Evolutionary conservation across 2,113 vertebrate genomes (phyloP).

Genomic region (Pterocles burchelli): DNA sequence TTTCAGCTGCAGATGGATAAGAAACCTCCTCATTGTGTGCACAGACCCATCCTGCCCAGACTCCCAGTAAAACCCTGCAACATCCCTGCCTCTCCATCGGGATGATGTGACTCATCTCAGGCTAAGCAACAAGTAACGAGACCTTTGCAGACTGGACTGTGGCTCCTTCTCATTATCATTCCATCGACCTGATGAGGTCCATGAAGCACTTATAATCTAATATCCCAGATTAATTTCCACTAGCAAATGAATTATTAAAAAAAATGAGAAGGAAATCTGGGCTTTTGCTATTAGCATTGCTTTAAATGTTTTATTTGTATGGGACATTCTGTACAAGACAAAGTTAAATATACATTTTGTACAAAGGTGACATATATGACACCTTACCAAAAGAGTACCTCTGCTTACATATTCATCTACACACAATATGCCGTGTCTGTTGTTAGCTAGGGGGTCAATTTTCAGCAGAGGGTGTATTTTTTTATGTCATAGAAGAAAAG

Average conservation of each 20-base stretch:
- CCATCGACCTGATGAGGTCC: neutral
- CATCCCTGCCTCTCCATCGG: neutral
- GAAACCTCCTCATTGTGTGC: neutral
- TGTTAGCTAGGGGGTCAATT: neutral
- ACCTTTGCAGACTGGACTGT: rapidly evolving
- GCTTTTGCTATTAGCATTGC: neutral
- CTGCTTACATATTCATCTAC: neutral
- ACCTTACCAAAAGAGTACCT: neutral
- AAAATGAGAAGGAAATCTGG: neutral
- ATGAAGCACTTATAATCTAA: neutral
- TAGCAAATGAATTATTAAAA: neutral
- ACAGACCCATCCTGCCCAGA: neutral
- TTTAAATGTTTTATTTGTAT: neutral
- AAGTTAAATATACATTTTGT: constrained; percentile 20
- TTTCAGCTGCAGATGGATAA: neutral
- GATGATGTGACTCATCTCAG: neutral
- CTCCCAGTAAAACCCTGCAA: neutral
- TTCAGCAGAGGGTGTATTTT: neutral
- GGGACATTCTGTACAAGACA: neutral
- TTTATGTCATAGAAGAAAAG: neutral
- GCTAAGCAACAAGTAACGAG: neutral
- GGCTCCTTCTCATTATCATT: neutral
- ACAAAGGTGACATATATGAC: neutral
- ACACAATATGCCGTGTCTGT: neutral
- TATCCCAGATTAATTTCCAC: neutral